Percentiles rank a stretch among this genome's conserved stretches.
Conservation (phyloP, 2,113 vertebrate species). For the Terrapene triunguis region DNA sequence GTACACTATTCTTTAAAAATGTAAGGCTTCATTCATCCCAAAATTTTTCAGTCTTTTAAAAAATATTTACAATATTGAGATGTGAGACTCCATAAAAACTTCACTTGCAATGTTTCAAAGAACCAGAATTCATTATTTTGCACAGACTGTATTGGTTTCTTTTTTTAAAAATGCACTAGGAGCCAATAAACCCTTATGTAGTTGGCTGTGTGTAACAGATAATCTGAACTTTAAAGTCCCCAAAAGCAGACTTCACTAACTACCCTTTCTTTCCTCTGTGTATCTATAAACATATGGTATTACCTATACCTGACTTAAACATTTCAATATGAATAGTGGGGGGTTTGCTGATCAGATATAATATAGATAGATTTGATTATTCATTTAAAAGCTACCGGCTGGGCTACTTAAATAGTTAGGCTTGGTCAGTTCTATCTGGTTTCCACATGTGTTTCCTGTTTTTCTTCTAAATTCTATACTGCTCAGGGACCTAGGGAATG, state of each 20-base stretch:
- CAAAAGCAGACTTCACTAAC: not conserved
- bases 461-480: conserved; percentile 81
- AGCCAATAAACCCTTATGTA: not conserved
- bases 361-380: conserved; percentile 56
- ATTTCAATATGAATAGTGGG: not conserved
- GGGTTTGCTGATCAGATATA: not conserved
- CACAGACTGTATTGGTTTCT: not conserved
- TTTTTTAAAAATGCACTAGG: not conserved
- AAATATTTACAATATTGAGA: not conserved
- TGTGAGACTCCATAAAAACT: not conserved
- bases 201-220: not conserved
- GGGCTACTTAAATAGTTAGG: conserved; percentile 60
- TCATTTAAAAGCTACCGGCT: conserved; percentile 65
- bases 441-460: conserved; percentile 95
- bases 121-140: not conserved
- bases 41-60: not conserved
- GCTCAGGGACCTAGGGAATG: conserved; percentile 72
- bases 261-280: not conserved
- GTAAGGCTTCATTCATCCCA: not conserved
- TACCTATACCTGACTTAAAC: not conserved
- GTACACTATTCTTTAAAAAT: not conserved
- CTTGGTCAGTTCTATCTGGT: conserved; percentile 76
- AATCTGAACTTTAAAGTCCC: not conserved
- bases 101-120: not conserved
- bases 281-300: not conserved